A percentile compares a stretch with the other conserved stretches of the same genome.
phyloP scores from a whole-genome alignment of 2,113 vertebrate genomes.

The Hyperopisus bebe region DNA sequence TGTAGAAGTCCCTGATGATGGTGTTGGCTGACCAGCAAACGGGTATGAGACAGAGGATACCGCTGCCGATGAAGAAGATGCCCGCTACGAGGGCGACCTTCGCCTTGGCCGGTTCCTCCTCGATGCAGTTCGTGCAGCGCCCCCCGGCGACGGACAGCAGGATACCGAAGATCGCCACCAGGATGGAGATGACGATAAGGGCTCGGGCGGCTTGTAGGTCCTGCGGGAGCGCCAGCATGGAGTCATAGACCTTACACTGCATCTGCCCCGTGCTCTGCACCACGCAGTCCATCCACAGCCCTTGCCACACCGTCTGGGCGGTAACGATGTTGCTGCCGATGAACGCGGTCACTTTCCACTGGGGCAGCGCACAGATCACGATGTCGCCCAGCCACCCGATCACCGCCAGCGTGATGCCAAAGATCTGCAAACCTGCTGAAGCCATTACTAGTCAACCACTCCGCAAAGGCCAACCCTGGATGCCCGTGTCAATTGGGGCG shows the following conservation, averaged over 20 bases:
- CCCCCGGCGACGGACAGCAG: constrained; percentile 75
- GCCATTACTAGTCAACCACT: constrained; percentile 43
- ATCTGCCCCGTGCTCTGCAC: constrained; percentile 70
- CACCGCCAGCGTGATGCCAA: constrained; percentile 43
- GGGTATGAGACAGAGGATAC: constrained; percentile 55
- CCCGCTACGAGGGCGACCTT: constrained; percentile 45
- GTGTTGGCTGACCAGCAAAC: constrained; percentile 80
- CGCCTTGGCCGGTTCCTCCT: constrained; percentile 67
- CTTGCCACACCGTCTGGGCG: constrained; percentile 62
- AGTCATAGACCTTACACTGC: constrained; percentile 67
- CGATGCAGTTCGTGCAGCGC: constrained; percentile 86
- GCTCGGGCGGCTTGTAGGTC: constrained; percentile 87
- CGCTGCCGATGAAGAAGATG: constrained; percentile 48
- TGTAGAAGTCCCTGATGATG: constrained; percentile 81
- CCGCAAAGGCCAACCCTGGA: not conserved
- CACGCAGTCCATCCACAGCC: constrained; percentile 78
- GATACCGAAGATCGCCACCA: constrained; percentile 65
- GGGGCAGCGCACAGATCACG: constrained; percentile 57
- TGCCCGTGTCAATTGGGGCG: rapidly evolving
- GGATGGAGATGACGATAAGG: constrained; percentile 76
- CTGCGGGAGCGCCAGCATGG: constrained; percentile 54
- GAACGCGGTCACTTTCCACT: constrained; percentile 62
- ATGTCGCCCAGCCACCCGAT: constrained; percentile 58
- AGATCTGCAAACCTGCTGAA: constrained; percentile 59
- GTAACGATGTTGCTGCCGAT: constrained; percentile 64